Evolutionary conservation across 23 tunicate genomes (phyloP), one percentile per base, ranked within the genome.

Genomic region (Corella eumyota): DNA sequence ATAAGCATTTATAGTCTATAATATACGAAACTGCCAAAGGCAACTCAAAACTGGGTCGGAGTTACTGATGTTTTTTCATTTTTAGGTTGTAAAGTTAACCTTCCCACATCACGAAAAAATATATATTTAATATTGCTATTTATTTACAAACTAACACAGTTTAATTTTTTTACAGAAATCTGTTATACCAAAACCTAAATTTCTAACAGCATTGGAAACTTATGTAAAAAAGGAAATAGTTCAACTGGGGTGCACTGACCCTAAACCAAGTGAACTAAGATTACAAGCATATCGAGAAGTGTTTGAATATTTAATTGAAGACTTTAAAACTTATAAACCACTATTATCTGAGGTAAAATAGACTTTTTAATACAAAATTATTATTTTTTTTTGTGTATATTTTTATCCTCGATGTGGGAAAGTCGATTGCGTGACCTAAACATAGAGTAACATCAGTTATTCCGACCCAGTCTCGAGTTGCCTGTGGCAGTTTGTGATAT

Each of bases 221-320:
- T 88, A 79, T 45, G 88, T 75, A 4, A 60, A 74, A 62, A 71
- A 66, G 36, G 96, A 88, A 70, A 49, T 88, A 4, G 75, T 74
- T 17, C 55, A 72, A 27, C 70, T 88, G 32, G 65, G 58, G 7
- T 78, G 88, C 48, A 53, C 74, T n/a, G 96, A 73, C 35, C 69
- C 77, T 2, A 71, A 71, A 38, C 73, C 82, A 25, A 73, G 78
- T 62, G 96, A 88, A 67, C 45, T 88, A 0, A 49, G 96, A 34
- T 56, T 88, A 7, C 96, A 88, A 79, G 88, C 96, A 0, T 79
- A 78, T 55, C 66, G 96, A 32, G 96, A 88, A 88, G 96, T 88
- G 37, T 88, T 88, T 73, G 96, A 88, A 62, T 88, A 88, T 44
- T 51, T 88, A 5, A 88, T 88, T 48, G 96, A 83, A 67, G 96